Evolutionary conservation across 2,113 vertebrate genomes (phyloP).

Genomic region (Lycaon pictus): DNA sequence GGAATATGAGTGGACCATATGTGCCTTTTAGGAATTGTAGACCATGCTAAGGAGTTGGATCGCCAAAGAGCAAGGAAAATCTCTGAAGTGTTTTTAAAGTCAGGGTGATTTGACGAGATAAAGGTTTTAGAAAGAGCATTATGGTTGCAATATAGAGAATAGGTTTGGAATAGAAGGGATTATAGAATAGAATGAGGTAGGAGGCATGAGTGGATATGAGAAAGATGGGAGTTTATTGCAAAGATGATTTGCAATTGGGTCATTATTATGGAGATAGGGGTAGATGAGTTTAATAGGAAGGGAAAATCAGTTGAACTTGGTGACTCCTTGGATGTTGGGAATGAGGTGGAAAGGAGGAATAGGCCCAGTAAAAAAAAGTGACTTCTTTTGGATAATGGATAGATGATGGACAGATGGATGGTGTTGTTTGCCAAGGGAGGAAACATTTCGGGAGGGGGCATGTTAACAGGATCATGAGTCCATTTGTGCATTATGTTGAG

Average conservation of each 20-base stretch:
- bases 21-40: background rate
- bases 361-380: background rate
- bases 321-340: background rate
- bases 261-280: background rate
- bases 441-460: background rate
- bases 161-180: background rate
- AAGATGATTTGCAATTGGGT: slow-evolving; percentile 20
- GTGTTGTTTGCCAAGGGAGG: background rate
- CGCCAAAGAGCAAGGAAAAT: background rate
- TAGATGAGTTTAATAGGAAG: background rate
- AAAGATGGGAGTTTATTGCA: slow-evolving; percentile 11
- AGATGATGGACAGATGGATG: background rate
- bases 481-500: background rate
- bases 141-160: background rate
- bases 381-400: background rate
- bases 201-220: background rate
- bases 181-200: background rate
- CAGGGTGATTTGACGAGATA: background rate
- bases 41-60: background rate
- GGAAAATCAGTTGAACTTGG: background rate
- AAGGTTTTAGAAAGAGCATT: background rate
- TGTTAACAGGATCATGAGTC: background rate
- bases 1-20: background rate
- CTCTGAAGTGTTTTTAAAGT: slow-evolving; percentile 19
- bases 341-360: background rate